These are phyloP conservation scores for Hyppa rectilinea DNA, from an alignment of 2,888 invertebrate genomes.

Conservation along the genomic window DNA sequence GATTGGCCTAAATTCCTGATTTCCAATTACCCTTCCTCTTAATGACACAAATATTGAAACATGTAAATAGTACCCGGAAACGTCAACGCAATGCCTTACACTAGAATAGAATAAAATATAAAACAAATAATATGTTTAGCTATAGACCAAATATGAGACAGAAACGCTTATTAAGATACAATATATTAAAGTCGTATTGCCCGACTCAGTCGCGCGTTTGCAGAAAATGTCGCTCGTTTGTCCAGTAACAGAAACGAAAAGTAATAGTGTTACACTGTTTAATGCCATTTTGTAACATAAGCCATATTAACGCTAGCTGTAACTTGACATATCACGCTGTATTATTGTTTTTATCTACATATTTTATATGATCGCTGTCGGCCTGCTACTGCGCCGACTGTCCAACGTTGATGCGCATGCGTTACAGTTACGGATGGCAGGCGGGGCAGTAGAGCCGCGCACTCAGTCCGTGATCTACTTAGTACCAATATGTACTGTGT, in stretches of 20 bases:
- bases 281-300: conserved; percentile 76
- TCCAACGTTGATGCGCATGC: neutral
- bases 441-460: conserved; percentile 26
- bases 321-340: conserved; percentile 83
- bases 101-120: conserved; percentile 38
- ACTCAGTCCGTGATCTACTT: conserved; percentile 61
- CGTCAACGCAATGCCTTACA: conserved; percentile 41
- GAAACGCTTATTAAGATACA: conserved; percentile 38
- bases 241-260: conserved; percentile 74
- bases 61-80: conserved; percentile 31
- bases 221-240: conserved; percentile 70
- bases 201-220: conserved; percentile 52
- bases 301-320: conserved; percentile 73
- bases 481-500: conserved; percentile 77
- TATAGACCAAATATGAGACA: conserved; percentile 45
- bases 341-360: conserved; percentile 71
- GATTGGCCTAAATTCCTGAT: conserved; percentile 51
- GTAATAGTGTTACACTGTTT: conserved; percentile 69
- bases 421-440: neutral
- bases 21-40: neutral
- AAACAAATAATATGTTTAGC: conserved; percentile 30
- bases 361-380: conserved; percentile 55
- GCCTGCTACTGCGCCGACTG: conserved; percentile 11
- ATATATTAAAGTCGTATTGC: conserved; percentile 45
- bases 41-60: conserved; percentile 1